Evolutionary conservation across 2,888 invertebrate genomes (phyloP), one percentile per base, ranked within the genome.

Genomic region (Merodon equestris): DNA sequence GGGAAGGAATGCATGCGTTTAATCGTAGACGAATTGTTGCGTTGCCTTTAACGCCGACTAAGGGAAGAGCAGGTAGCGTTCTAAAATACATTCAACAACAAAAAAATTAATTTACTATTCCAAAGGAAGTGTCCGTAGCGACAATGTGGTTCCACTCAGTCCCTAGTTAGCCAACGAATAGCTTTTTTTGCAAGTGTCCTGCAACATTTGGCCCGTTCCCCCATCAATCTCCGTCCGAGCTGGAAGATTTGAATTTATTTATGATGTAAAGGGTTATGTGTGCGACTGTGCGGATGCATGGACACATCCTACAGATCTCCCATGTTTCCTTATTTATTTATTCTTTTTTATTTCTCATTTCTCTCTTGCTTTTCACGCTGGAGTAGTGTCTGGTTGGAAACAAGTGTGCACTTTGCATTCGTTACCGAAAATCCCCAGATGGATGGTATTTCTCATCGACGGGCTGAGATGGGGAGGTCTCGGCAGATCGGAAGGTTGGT

Each of bases 21-120:
- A 66, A 38, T 61, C 67, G 66, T 72, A 72, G 72, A 72, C 76
- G 72, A 77, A 77, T 72, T 72, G 76, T 72, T 67, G 60, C 72
- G 61, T 47, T 67, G 60, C 72, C 61, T 47, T 51, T 51, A 61
- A 47, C 34, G 44, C 19, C 19, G 42, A 3, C 12, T 57, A 18
- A n/a, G 40, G 50, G 47, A 5, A 36, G 40, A 3, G 3, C 40
- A 71, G 64, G 58, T 54, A 54, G 50, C 44, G 57, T 57, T 27
- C 27, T 27, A 4, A 27, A 7, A 27, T 27, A 27, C 27, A 27
- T 27, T 2, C 27, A 27, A 27, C 27, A 27, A 27, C 2, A 44
- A 13, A 27, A 38, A 66, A 60, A 72, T 67, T 45, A 61, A 72
- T 72, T 67, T 61, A 56, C 45, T 36, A 72, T 72, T 66, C 56